Evolutionary conservation across 2,113 vertebrate species (phyloP), one percentile per base, ranked within the genome.

Genomic region (Crocuta crocuta): DNA sequence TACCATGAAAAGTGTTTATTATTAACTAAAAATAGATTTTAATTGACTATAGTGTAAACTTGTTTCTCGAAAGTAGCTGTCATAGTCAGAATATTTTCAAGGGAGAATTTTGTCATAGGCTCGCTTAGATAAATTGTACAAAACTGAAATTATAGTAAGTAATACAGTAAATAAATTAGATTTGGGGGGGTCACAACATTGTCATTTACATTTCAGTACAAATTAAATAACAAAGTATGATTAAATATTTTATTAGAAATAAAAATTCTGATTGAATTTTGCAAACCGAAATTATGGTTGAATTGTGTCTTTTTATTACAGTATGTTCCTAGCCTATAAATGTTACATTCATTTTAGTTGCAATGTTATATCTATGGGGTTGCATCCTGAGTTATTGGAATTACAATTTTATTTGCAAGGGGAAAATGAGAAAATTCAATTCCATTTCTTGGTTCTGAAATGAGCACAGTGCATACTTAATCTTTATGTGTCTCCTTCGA

Each of bases 11-110:
- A 83, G 43, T 76, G 58, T 76, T 94, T 28, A 76, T 43, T 83
- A 55, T 71, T 89, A 82, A 97, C 9, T 39, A 79, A 85, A 94
- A 85, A n/a, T 71, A 63, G 45, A 76, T 88, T 97, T 93, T 96
- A 97, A 97, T 71, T 95, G 89, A 89, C 17, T 90, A 17, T 61
- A 70, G 45, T 48, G 6, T 65, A 93, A 92, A 92, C 8, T 83
- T 89, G 17, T 26, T 89, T 70, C 79, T 33, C 24, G 82, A 84
- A 92, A 31, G 0, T 80, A 82, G 16, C 23, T 88, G 10, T 83
- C 76, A 26, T 87, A 81, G 86, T 63, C 3, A 35, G 19, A 97
- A 76, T 66, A 16, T 55, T 91, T 88, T 95, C 31, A 91, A 80
- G 31, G 16, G 28, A 85, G 21, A 84, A 70, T 35, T 70, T 24